Conservation (phyloP, 2,888 invertebrate species). For the Drosophila anceps region DNA sequence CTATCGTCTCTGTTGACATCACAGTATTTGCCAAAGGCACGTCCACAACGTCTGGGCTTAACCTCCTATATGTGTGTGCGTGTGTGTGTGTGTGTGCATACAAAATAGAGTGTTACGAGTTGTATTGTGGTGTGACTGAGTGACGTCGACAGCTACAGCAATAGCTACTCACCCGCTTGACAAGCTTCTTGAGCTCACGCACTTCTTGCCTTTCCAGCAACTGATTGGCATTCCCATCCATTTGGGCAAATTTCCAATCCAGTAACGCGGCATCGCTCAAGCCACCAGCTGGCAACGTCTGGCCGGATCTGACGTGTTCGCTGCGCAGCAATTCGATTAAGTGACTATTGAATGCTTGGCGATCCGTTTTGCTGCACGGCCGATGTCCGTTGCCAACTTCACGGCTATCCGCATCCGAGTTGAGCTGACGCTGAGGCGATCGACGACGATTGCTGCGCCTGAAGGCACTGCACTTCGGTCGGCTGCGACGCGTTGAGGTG, state of each 20-base stretch:
- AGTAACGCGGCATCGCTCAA: conserved; percentile 86
- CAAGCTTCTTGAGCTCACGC: conserved; percentile 91
- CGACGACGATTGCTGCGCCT: conserved; percentile 88
- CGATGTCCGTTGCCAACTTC: conserved; percentile 64
- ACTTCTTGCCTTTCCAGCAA: conserved; percentile 93
- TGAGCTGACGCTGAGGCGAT: conserved; percentile 87
- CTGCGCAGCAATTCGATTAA: conserved; percentile 93
- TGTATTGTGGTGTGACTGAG: conserved; percentile 20
- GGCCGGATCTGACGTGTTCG: conserved; percentile 88
- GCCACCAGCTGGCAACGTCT: conserved; percentile 73
- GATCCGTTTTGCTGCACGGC: conserved; percentile 91
- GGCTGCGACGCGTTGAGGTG: conserved; percentile 90
- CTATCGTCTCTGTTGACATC: conserved; percentile 93
- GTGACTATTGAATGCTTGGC: conserved; percentile 92
- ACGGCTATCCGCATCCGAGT: conserved; percentile 47
- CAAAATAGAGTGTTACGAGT: conserved; percentile 33
- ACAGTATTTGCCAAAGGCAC: conserved; percentile 94
- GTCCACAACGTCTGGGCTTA: conserved; percentile 95
- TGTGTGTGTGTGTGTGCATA: conserved; percentile 43
- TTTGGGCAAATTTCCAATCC: conserved; percentile 95
- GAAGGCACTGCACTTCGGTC: conserved; percentile 89
- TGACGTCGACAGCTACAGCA: conserved; percentile 37
- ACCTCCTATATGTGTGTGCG: conserved; percentile 87
- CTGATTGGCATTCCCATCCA: conserved; percentile 93
- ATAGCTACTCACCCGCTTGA: conserved; percentile 89